Evolutionary conservation across 2,113 vertebrate species (phyloP).

Genomic region (Eulemur macaco): DNA sequence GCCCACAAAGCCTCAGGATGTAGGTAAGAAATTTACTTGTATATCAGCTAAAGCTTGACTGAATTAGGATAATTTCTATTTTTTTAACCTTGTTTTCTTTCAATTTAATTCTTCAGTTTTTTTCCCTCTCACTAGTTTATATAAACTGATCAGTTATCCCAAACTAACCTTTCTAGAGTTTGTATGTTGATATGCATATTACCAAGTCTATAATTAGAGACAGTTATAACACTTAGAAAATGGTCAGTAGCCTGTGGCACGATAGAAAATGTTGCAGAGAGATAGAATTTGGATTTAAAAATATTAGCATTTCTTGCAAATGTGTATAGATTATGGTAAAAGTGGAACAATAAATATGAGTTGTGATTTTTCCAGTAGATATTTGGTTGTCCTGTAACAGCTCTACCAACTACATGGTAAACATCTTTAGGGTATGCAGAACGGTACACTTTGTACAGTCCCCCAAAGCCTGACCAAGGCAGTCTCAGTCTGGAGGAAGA

Average conservation of each 20-base stretch:
- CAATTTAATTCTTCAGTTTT: background rate
- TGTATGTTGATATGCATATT: background rate
- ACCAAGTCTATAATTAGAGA: background rate
- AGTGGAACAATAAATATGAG: background rate
- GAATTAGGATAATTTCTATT: conserved; percentile 1
- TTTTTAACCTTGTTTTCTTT: conserved; percentile 3
- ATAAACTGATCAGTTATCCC: background rate
- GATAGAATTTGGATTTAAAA: background rate
- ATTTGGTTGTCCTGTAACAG: background rate
- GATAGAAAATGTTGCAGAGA: background rate
- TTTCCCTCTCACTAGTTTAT: background rate
- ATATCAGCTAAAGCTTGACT: conserved; percentile 4
- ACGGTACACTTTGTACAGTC: background rate
- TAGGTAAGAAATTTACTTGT: conserved; percentile 69
- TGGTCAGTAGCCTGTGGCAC: background rate
- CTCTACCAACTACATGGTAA: background rate
- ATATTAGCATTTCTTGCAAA: background rate
- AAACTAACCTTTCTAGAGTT: background rate
- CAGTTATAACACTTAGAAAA: background rate
- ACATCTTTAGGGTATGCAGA: background rate
- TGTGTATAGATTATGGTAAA: background rate
- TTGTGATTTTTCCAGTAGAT: background rate
- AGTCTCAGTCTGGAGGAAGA: background rate
- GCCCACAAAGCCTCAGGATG: conserved; percentile 26
- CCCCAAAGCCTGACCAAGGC: background rate